Evolutionary conservation across 2,113 vertebrate genomes (phyloP).

Genomic region (Echinops telfairi): DNA sequence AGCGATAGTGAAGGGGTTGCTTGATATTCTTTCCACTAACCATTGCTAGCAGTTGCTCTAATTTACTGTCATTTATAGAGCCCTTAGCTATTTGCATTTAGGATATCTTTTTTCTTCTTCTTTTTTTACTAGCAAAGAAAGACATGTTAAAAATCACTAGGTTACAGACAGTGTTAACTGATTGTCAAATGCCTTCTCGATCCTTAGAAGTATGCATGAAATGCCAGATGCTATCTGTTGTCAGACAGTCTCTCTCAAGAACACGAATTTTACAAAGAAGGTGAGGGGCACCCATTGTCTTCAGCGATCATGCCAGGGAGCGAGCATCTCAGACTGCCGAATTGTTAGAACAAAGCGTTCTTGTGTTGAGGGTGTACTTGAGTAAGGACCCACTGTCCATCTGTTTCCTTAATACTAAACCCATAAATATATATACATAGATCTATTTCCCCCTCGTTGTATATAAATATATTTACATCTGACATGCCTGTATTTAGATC

Average conservation of each 20-base stretch:
- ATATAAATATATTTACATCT: no score
- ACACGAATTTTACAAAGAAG: background rate
- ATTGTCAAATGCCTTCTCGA: background rate
- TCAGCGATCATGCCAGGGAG: background rate
- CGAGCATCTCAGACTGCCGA: no score
- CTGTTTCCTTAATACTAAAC: no score
- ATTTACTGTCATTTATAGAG: conserved; percentile 67
- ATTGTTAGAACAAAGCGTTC: no score
- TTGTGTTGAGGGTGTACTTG: no score
- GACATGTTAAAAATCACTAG: conserved; percentile 45
- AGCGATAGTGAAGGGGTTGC: background rate
- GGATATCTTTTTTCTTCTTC: background rate
- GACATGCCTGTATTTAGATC: no score
- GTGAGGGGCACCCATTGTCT: background rate
- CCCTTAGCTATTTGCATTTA: conserved; percentile 31
- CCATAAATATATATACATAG: no score
- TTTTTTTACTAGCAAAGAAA: conserved; percentile 56
- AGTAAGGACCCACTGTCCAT: no score
- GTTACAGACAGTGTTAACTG: conserved; percentile 44
- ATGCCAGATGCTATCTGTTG: background rate
- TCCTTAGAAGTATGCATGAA: background rate
- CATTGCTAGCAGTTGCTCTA: conserved; percentile 51
- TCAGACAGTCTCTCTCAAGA: background rate
- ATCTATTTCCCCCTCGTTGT: no score
- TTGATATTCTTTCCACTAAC: conserved; percentile 2